Base-by-base conservation (phyloP, 2,113 vertebrate genomes). In the Phrynosoma platyrhinos region DNA sequence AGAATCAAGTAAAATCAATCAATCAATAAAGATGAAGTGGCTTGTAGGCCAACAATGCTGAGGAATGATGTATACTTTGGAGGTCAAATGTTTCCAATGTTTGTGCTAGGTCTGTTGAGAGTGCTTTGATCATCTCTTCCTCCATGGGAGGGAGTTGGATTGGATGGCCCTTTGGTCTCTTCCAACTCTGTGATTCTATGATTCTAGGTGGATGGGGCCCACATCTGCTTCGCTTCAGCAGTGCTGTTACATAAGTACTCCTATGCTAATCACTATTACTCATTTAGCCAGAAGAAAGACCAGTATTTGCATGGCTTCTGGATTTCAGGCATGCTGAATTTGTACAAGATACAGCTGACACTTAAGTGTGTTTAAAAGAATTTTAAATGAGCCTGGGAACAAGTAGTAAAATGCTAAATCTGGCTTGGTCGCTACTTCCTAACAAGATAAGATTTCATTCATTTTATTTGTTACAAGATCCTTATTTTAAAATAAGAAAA, bases 401-500 rank as follows among this genome's bases (percentile, higher is more conserved):
- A 62, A 62, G 53, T 75, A 72, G n/a, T 7, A 7, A 64, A 76
- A 62, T 62, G n/a, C 53, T 71, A 62, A 36, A 62, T 40, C 23
- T 21, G 47, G 71, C 53, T 47, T 4, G 47, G 47, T 47, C 7
- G 47, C 47, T 64, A 8, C 12, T 30, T 53, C 42, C 27, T 20
- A 47, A 36, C 23, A 30, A 77, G 32, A 42, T 23, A 18, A 40
- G 23, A 23, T 42, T 64, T 12, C 58, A 32, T 78, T 23, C 36
- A 42, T 86, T 75, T 81, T 83, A 83, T 76, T 32, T 10, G 58
- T 20, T 21, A 25, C 0, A 5, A 21, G 71, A 10, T 55, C 32
- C 9, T 62, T 20, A 25, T 85, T 36, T 77, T 47, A 0, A n/a
- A 23, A 9, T 0, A 4, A 2, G 0, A 12, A 13, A 1, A 32